Evolutionary conservation across 2,888 invertebrate species (phyloP).

Genomic region (Cataglyphis livida): DNA sequence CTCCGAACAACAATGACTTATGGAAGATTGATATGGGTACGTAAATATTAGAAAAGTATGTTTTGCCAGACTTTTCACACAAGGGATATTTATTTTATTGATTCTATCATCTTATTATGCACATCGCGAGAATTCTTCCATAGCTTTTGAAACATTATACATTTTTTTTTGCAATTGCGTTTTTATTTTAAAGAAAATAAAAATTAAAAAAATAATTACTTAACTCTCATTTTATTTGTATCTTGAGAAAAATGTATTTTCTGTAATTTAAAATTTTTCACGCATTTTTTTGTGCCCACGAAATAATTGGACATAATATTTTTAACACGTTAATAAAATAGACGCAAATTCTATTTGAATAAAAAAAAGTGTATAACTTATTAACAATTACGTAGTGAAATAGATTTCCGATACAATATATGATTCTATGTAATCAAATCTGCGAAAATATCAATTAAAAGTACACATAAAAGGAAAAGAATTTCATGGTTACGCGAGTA

Average conservation of each 20-base stretch:
- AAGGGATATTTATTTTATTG: slow-evolving; percentile 3
- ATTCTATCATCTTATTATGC: neutral
- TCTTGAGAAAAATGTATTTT: neutral
- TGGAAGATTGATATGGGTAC: slow-evolving; percentile 45
- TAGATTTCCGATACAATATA: neutral
- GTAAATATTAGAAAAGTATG: slow-evolving; percentile 21
- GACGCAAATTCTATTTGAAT: neutral
- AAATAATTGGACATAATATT: neutral
- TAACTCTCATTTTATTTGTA: neutral
- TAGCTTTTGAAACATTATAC: neutral
- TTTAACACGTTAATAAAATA: neutral
- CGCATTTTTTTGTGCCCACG: neutral
- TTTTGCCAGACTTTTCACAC: slow-evolving; percentile 9
- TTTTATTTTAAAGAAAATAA: neutral
- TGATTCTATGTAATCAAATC: neutral
- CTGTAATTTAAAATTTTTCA: neutral
- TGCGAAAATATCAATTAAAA: neutral
- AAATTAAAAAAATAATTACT: neutral
- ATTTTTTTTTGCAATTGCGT: neutral
- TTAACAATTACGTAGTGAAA: neutral
- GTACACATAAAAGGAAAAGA: neutral
- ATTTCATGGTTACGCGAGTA: neutral
- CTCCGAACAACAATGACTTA: slow-evolving; percentile 41
- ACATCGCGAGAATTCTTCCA: neutral
- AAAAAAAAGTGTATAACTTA: slow-evolving; percentile 1